Conservation (phyloP, 2,888 invertebrate genomes). For the Eupithecia subfuscata region DNA sequence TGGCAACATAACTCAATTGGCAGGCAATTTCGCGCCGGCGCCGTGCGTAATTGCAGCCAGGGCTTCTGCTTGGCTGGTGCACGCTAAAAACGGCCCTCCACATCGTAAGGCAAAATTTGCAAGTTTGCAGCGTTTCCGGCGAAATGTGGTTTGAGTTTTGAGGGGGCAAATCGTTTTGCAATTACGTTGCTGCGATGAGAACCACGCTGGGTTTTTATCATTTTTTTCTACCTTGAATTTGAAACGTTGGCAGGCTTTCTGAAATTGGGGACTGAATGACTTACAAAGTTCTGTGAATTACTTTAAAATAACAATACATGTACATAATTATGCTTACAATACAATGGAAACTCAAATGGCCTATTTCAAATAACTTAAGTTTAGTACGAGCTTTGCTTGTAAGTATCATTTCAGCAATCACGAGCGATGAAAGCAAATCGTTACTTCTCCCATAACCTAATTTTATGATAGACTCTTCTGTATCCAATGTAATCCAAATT, state of each 20-base stretch:
- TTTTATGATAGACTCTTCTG: conserved; percentile 30
- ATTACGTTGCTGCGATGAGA: conserved; percentile 30
- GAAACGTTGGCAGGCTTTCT: background rate
- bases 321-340: background rate
- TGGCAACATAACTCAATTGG: conserved; percentile 71
- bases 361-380: background rate
- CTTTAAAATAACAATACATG: background rate
- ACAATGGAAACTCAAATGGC: background rate
- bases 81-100: conserved; percentile 33
- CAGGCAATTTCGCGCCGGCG: conserved; percentile 74
- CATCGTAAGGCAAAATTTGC: conserved; percentile 19
- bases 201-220: conserved; percentile 12
- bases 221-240: background rate
- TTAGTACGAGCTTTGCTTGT: background rate
- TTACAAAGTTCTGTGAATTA: background rate
- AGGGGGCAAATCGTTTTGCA: conserved; percentile 33
- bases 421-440: conserved; percentile 31
- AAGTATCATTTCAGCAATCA: background rate
- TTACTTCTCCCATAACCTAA: conserved; percentile 23
- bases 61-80: conserved; percentile 35
- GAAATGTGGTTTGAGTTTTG: conserved; percentile 24
- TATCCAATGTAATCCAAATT: conserved; percentile 48
- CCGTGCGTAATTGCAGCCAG: conserved; percentile 54
- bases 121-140: conserved; percentile 20
- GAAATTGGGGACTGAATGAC: background rate